phyloP scores from a whole-genome alignment of 2,797 vertebrate species.

The Lacerta viridis region DNA sequence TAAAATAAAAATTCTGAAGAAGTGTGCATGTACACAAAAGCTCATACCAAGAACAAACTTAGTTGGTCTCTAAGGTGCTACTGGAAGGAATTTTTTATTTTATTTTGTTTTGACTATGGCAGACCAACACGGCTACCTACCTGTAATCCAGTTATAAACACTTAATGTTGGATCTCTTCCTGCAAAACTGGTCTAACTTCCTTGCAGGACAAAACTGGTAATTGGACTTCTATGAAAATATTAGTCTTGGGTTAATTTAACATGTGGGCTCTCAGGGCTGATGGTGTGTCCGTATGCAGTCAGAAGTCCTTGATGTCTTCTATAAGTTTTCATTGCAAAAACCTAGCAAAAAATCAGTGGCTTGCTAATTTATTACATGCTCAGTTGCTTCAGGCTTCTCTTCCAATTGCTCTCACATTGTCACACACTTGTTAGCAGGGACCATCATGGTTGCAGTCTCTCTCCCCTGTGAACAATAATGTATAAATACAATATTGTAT shows the following conservation, averaged over 20 bases:
- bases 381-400: background rate
- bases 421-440: background rate
- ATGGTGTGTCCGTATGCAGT: background rate
- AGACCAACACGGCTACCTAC: too few relatives aligned
- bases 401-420: background rate
- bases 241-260: background rate
- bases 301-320: background rate
- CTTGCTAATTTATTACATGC: background rate
- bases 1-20: too few relatives aligned
- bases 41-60: too few relatives aligned
- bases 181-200: conserved; percentile 3
- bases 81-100: too few relatives aligned
- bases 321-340: background rate
- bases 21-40: too few relatives aligned
- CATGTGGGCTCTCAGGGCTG: background rate
- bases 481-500: background rate
- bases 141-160: conserved; percentile 1
- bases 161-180: background rate
- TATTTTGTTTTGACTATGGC: too few relatives aligned
- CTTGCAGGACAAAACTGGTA: background rate
- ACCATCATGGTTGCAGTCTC: background rate
- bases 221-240: background rate
- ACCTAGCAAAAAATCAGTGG: background rate
- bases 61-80: too few relatives aligned
- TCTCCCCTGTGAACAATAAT: background rate